Percentiles rank a stretch among this genome's conserved stretches.
phyloP scores from a whole-genome alignment of 1,140 invertebrate species.

The Ladona fulva region DNA sequence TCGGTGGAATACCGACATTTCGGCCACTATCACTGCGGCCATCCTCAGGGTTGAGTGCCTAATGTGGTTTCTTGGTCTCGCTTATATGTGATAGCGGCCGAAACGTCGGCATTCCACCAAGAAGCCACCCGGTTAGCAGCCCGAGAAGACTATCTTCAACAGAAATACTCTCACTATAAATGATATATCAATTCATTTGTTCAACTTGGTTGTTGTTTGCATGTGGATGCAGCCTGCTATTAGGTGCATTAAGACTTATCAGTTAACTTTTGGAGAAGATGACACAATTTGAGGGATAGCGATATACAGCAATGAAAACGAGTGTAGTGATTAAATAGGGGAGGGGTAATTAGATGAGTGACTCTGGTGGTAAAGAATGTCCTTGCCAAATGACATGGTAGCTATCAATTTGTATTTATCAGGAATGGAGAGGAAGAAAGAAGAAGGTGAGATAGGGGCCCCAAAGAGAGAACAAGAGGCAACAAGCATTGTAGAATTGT shows the following conservation, averaged over 20 bases:
- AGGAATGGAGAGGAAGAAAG: neutral
- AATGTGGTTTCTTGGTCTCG: too few species aligned
- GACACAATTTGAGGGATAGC: neutral
- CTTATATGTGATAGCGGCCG: too few species aligned
- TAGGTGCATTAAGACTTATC: neutral
- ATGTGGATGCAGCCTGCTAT: neutral
- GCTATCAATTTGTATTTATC: slow-evolving; percentile 3
- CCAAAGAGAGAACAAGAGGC: neutral
- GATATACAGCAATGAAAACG: neutral
- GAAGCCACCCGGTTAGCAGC: too few species aligned
- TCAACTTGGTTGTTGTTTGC: too few species aligned
- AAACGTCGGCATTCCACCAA: too few species aligned
- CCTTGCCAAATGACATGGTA: neutral
- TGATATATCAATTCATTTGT: too few species aligned
- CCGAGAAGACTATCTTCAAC: too few species aligned
- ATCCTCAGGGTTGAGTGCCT: too few species aligned
- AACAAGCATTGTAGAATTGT: neutral
- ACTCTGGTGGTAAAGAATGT: neutral
- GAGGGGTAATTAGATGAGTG: neutral
- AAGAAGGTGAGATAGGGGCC: neutral
- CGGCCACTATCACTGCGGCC: too few species aligned
- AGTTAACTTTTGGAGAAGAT: neutral
- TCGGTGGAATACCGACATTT: too few species aligned
- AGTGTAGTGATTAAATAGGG: too few species aligned
- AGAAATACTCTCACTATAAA: too few species aligned